phyloP scores from a whole-genome alignment of 1,140 invertebrate genomes.

The Cydia amplana region DNA sequence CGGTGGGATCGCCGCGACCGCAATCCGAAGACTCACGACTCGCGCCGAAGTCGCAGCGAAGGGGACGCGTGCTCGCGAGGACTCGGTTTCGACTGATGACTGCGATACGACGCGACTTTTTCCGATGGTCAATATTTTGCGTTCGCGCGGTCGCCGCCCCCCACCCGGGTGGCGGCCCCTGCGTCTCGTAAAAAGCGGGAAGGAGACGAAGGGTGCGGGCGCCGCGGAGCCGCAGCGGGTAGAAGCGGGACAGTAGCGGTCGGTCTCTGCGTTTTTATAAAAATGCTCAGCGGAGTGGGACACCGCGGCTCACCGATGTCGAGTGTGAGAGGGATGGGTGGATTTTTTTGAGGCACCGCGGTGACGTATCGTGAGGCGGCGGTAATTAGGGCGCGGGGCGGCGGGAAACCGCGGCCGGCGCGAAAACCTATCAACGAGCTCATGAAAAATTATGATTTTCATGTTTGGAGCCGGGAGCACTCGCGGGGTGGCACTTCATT shows the following conservation, averaged over 20 bases:
- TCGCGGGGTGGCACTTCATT: conserved; percentile 66
- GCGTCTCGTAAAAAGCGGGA: conserved; percentile 80
- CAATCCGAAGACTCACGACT: conserved; percentile 76
- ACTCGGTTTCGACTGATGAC: conserved; percentile 80
- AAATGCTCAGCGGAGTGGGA: conserved; percentile 73
- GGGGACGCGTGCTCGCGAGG: conserved; percentile 72
- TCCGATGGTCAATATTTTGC: conserved; percentile 81
- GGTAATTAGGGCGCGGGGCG: conserved; percentile 78
- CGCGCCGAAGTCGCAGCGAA: conserved; percentile 68
- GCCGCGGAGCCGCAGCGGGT: conserved; percentile 62
- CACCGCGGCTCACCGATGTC: conserved; percentile 43
- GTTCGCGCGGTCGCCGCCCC: conserved; percentile 76
- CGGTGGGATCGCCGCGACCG: conserved; percentile 63
- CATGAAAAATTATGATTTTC: conserved; percentile 79
- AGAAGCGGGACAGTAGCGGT: conserved; percentile 74
- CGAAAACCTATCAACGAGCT: conserved; percentile 78
- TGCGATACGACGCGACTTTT: conserved; percentile 80
- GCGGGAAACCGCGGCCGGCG: conserved; percentile 75
- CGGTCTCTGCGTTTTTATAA: conserved; percentile 79
- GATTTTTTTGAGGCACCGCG: conserved; percentile 75
- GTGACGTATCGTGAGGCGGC: conserved; percentile 74
- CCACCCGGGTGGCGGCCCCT: conserved; percentile 77
- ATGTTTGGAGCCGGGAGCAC: conserved; percentile 59
- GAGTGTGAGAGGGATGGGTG: conserved; percentile 67
- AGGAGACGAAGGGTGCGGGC: conserved; percentile 76